Evolutionary conservation across 2,888 invertebrate species (phyloP), one percentile per base, ranked within the genome.

Genomic region (Cryptus armator): DNA sequence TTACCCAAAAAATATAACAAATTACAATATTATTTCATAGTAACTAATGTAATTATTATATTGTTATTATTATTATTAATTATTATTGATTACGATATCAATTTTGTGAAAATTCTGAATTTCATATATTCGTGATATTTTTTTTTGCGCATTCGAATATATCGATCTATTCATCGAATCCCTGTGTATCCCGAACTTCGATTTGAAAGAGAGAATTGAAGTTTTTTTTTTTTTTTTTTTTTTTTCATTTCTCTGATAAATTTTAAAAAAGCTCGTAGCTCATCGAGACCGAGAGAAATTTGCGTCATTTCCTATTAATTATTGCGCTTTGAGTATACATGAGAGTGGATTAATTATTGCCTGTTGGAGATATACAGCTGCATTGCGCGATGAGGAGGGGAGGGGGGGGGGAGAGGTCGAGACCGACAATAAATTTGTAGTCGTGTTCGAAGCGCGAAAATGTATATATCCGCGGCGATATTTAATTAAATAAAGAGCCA

Each of bases 341-440:
- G 70, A 75, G 70, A 70, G 46, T 79, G 83, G 77, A 71, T 75
- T 70, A 79, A 83, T 83, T 70, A 53, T 70, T 78, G 68, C 72
- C 37, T 24, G 59, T 71, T 71, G 44, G 29, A 37, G 37, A 76
- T 62, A 81, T 68, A 75, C 48, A 64, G 44, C 37, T 37, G 37
- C 37, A 37, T 37, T 37, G 37, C 37, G 37, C 6, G 37, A 37
- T 37, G 37, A 37, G 6, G 37, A 9, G 66, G 37, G 37, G 37
- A 71, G 37, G 14, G 14, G 68, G 14, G 12, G 10, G 59, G 16
- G 10, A 32, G 16, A 43, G n/a, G 16, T 32, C 48, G 51, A 43
- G n/a, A 70, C 43, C 59, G 51, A 64, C 53, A 66, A 66, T 76
- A 53, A 76, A 76, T 76, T 32, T 43, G 51, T 66, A 48, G 7